Evolutionary conservation across 2,888 invertebrate genomes (phyloP), one percentile per base, ranked within the genome.

Genomic region (Hipparchia sbordonii): DNA sequence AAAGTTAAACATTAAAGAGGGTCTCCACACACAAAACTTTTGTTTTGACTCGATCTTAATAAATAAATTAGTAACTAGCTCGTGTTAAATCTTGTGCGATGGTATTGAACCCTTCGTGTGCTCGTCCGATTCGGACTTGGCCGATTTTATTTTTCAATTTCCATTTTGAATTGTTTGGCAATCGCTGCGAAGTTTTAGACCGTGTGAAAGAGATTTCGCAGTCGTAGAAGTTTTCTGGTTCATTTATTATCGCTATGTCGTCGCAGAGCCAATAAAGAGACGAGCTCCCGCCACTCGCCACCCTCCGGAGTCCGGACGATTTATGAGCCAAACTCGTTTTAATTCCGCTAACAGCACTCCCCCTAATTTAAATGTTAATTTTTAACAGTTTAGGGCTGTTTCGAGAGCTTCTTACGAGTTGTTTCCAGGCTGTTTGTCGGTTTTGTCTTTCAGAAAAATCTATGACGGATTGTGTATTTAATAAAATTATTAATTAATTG

Each of bases 301-400:
- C 10, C 39, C 59, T 10, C 39, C 59, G 61, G 90, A 88, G 88
- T 87, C 86, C 84, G 89, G 89, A 90, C 92, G 89, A 92, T 93
- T 93, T 92, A 93, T 89, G 89, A 87, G 85, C 84, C 84, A 86
- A 89, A 89, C 87, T 89, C 88, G 82, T 85, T 90, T 90, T 92
- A 92, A 92, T 92, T 90, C 91, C 88, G 89, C 92, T 92, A 91
- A 92, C 90, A 89, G 89, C 88, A 81, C 88, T 87, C 87, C 88
- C 86, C 86, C 87, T 90, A 89, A 92, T 92, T 92, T 91, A 88
- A 91, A 93, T 93, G 91, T 89, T 90, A 92, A 92, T 92, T 91
- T 92, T 92, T 92, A 90, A 90, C 91, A 91, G 92, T 91, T 92
- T 88, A 86, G 87, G 87, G 86, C 86, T 87, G 87, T 88, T 89